phyloP scores from a whole-genome alignment of 1,140 invertebrate genomes.

The Forficula auricularia region DNA sequence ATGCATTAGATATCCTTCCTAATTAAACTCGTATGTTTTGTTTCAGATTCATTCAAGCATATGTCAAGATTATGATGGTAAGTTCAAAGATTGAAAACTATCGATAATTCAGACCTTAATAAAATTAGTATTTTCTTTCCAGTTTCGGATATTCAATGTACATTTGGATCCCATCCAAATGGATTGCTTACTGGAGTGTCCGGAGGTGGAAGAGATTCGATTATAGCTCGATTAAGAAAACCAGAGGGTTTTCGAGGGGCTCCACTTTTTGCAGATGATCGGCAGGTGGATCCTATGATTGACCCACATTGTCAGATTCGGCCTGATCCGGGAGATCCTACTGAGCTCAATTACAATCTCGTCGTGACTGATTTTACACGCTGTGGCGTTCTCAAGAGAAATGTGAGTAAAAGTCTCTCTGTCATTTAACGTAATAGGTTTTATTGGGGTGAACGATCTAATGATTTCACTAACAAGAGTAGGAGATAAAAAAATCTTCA shows the following conservation, averaged over 20 bases:
- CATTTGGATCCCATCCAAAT: constrained; percentile 30
- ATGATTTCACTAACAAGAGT: no score
- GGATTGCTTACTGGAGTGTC: constrained; percentile 19
- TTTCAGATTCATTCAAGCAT: constrained; percentile 7
- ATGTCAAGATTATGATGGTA: constrained; percentile 13
- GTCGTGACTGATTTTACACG: constrained; percentile 58
- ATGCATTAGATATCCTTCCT: no score
- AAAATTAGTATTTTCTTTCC: constrained; percentile 12
- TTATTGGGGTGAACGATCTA: no score
- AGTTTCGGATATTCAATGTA: constrained; percentile 70
- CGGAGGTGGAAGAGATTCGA: constrained; percentile 42
- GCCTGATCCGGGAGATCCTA: constrained; percentile 46
- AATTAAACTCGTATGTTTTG: no score
- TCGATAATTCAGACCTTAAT: not conserved
- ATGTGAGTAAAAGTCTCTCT: no score
- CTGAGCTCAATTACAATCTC: constrained; percentile 50
- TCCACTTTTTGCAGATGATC: constrained; percentile 68
- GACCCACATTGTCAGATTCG: constrained; percentile 58
- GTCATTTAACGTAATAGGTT: no score
- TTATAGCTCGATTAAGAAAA: constrained; percentile 55
- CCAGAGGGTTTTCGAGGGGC: constrained; percentile 63
- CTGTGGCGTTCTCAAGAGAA: constrained; percentile 65
- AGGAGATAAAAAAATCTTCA: no score
- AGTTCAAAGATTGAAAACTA: constrained; percentile 1
- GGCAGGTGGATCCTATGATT: constrained; percentile 46